phyloP scores from a whole-genome alignment of 2,797 vertebrate species.

The Bovichtus variegatus region DNA sequence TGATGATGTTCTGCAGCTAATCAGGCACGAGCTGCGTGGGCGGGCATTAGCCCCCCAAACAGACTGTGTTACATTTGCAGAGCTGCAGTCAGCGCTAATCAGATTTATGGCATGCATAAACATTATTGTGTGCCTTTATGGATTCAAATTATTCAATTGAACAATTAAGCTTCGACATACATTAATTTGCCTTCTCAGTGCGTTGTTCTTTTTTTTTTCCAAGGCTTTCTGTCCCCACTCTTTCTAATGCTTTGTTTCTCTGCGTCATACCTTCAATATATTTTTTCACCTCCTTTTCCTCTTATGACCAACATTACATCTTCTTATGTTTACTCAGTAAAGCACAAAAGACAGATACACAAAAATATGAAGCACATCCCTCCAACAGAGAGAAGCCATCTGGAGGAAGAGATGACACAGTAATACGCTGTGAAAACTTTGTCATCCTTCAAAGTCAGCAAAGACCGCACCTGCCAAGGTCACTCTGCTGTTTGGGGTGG shows the following conservation, averaged over 20 bases:
- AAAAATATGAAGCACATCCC: slow-evolving; percentile 4
- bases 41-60: slow-evolving; percentile 58
- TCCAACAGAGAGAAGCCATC: slow-evolving; percentile 9
- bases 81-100: slow-evolving; percentile 61
- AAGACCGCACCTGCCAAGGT: slow-evolving; percentile 63
- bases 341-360: slow-evolving; percentile 8
- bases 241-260: slow-evolving; percentile 1
- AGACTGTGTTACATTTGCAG: slow-evolving; percentile 45
- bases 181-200: slow-evolving; percentile 49
- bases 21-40: slow-evolving; percentile 62
- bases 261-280: background rate
- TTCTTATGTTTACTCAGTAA: background rate
- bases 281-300: background rate
- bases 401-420: slow-evolving; percentile 11
- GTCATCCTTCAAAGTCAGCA: slow-evolving; percentile 57
- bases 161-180: slow-evolving; percentile 72
- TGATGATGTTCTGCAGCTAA: slow-evolving; percentile 53
- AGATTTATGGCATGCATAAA: slow-evolving; percentile 75
- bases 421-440: slow-evolving; percentile 41
- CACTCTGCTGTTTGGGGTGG: slow-evolving; percentile 34
- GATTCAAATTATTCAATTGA: slow-evolving; percentile 65
- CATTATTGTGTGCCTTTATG: slow-evolving; percentile 73
- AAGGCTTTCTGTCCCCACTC: background rate
- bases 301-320: slow-evolving; percentile 1
- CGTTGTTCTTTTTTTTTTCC: background rate